Evolutionary conservation across 2,113 vertebrate species (phyloP), one percentile per base, ranked within the genome.

Genomic region (Drymodes brunneopygia): DNA sequence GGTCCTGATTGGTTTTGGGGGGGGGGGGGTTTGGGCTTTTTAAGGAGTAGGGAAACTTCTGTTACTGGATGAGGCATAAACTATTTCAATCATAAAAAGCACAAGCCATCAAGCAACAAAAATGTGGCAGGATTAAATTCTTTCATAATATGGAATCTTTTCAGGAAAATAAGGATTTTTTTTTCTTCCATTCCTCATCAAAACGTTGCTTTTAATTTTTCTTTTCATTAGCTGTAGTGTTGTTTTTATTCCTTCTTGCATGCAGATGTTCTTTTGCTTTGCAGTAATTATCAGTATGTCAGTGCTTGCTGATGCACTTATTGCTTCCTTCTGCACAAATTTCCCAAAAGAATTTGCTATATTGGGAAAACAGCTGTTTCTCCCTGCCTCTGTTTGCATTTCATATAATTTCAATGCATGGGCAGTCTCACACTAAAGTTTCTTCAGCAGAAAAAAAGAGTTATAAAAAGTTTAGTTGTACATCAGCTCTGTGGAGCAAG

Each of bases 351-450:
- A 92, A 65, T 96, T 95, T 88, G 33, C 91, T 96, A 85, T 95
- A 82, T 88, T 86, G 93, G 87, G 95, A 86, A 95, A 91, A 94
- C 93, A 97, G 87, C 81, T 97, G 95, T 87, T 96, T 94, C 42
- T 82, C 47, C 3, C 0, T 82, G 67, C 29, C 25, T 88, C 54
- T 91, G 56, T 91, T 89, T 95, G 71, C 71, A 70, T 86, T 96
- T 96, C 81, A 58, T 80, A 36, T 82, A 11, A 86, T 77, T 92
- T 61, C 78, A 78, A 48, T 70, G 54, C 50, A 29, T 66, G 47
- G 38, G 54, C 40, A 82, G 71, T 44, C 84, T 77, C 58, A 75
- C 33, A 15, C 12, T 66, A 1, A 80, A 85, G 29, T 86, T 91
- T 77, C 27, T 80, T 82, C 40, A 70, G 50, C 42, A 61, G 33